Evolutionary conservation across 2,888 invertebrate species (phyloP).

Genomic region (Galeopsomyia nigrocyanea): DNA sequence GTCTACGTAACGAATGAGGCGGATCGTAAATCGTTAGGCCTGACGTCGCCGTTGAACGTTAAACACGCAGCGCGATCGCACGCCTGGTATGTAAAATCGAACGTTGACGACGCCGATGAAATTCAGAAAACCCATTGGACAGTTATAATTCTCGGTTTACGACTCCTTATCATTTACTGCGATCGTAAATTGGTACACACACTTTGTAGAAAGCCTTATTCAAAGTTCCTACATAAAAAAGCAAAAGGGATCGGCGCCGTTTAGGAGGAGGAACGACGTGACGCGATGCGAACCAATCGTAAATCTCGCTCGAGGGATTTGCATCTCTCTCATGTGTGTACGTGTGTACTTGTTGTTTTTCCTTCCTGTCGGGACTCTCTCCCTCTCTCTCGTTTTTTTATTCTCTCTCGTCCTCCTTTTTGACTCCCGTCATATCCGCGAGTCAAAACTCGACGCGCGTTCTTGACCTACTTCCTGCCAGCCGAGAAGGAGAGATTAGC

Average conservation of each 20-base stretch:
- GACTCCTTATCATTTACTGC: slow-evolving; percentile 31
- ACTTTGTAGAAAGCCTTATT: background rate
- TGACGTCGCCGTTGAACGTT: background rate
- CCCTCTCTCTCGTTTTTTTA: background rate
- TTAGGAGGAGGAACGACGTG: background rate
- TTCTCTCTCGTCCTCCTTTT: background rate
- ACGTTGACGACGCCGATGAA: background rate
- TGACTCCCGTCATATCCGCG: slow-evolving; percentile 7
- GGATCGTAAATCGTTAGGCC: slow-evolving; percentile 16
- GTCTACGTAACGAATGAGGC: slow-evolving; percentile 17
- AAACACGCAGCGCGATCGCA: no score
- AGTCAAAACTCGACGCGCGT: slow-evolving; percentile 42
- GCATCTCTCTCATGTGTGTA: background rate
- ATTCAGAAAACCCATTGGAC: slow-evolving; percentile 31
- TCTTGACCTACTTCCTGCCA: slow-evolving; percentile 56
- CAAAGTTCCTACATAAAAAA: slow-evolving; percentile 38
- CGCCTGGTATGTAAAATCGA: no score
- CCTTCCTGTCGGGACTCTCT: background rate
- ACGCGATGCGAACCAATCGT: slow-evolving; percentile 8
- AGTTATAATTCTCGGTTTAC: slow-evolving; percentile 32
- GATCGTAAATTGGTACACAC: slow-evolving; percentile 22
- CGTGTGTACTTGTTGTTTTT: background rate
- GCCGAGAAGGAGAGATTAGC: slow-evolving; percentile 39
- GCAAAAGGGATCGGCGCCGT: slow-evolving; percentile 18
- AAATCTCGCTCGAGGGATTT: slow-evolving; percentile 11